Evolutionary conservation across 2,888 invertebrate genomes (phyloP), one percentile per base, ranked within the genome.

Genomic region (Oscheius onirici): DNA sequence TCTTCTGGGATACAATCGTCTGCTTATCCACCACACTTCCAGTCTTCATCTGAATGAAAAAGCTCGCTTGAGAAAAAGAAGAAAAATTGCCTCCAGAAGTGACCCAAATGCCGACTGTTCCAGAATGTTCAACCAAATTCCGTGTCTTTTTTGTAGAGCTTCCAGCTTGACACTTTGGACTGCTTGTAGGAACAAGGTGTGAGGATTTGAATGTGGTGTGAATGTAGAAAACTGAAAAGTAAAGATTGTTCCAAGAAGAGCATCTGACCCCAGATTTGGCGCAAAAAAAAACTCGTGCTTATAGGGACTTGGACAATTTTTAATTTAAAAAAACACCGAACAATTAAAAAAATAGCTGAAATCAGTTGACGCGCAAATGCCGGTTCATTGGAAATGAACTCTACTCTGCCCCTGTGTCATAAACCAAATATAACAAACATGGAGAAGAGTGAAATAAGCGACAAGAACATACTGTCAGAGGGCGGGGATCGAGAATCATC

Each of bases 71-170:
- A 8, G 5, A 28, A n/a, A 10, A n/a, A 69, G n/a, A n/a, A n/a
- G n/a, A n/a, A n/a, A n/a, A n/a, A n/a, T n/a, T n/a, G n/a, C 70
- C 44, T 70, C 70, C 22, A 70, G 8, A 11, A 70, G 22, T 6
- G 51, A 63, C 15, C 70, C 63, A 24, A 70, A 70, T 24, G 61
- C 26, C 3, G 70, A 54, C 20, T 52, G 17, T 28, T 70, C 70
- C 13, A 70, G 34, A 17, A 70, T 34, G 10, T 49, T 70, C 8
- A 49, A 17, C 70, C 70, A 70, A 24, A 70, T 61, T n/a, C 70
- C 70, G 28, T 43, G 17, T 17, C 61, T 46, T 43, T 70, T 70
- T 1, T 13, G 17, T 13, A 20, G n/a, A 65, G 46, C 43, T 6
- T 70, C 70, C 15, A 51, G 15, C 41, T 70, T 46, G 3, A 70